phyloP scores from a whole-genome alignment of 2,797 vertebrate species.

The Pachyuromys duprasi region DNA sequence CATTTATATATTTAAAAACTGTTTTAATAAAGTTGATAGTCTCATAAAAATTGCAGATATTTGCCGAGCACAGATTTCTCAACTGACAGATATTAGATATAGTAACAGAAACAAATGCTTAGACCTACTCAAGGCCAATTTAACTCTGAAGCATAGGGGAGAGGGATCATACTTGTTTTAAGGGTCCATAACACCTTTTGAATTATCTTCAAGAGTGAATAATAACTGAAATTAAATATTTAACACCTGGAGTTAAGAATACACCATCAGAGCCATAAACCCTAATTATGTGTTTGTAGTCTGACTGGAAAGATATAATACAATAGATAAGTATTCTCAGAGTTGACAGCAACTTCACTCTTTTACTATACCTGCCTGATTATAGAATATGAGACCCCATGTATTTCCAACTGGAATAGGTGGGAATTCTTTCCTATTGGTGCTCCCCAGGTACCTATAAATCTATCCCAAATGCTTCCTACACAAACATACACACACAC shows the following conservation, averaged over 20 bases:
- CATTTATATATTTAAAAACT: background rate
- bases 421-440: background rate
- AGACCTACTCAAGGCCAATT: background rate
- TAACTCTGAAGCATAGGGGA: background rate
- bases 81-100: background rate
- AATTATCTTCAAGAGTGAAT: background rate
- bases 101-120: background rate
- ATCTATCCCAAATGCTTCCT: background rate
- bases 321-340: background rate
- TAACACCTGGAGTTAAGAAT: background rate
- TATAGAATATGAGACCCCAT: background rate
- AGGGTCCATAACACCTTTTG: background rate
- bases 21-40: background rate
- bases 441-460: background rate
- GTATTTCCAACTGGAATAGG: background rate
- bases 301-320: background rate
- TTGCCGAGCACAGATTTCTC: background rate
- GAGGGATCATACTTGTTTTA: background rate
- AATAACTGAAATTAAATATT: conserved; percentile 33
- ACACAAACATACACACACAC: background rate
- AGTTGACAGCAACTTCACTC: background rate
- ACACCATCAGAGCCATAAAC: background rate
- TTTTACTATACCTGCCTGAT: background rate
- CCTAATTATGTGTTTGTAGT: background rate
- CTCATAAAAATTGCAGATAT: background rate